phyloP scores from a whole-genome alignment of 2,888 invertebrate species.

The Hesperia comma region DNA sequence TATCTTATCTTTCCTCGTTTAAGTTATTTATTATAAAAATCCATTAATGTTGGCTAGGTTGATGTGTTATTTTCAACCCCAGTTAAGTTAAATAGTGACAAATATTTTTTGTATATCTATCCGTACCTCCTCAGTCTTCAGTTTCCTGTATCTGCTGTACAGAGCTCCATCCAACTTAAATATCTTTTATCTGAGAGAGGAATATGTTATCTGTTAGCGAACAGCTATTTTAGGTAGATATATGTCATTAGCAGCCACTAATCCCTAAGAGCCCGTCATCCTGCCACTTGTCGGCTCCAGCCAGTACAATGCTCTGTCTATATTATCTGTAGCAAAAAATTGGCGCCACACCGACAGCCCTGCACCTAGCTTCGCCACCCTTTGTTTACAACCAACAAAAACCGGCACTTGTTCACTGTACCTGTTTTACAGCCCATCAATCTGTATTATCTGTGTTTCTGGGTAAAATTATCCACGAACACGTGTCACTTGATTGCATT shows the following conservation, averaged over 20 bases:
- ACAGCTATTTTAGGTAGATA: neutral
- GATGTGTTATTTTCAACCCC: no score
- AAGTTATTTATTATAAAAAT: no score
- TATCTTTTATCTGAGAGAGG: no score
- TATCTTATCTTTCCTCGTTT: no score
- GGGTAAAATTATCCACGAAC: slow-evolving; percentile 62
- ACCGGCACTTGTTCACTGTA: slow-evolving; percentile 65
- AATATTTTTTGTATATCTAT: no score
- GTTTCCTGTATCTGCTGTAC: no score
- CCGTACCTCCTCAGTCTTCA: no score
- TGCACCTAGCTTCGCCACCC: slow-evolving; percentile 60
- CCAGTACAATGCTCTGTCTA: slow-evolving; percentile 72
- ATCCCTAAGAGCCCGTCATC: slow-evolving; percentile 49
- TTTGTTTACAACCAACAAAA: slow-evolving; percentile 48
- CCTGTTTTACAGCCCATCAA: slow-evolving; percentile 57
- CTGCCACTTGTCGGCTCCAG: slow-evolving; percentile 60
- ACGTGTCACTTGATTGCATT: slow-evolving; percentile 55
- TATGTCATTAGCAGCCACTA: slow-evolving; percentile 47
- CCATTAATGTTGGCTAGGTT: no score
- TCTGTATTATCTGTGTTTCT: slow-evolving; percentile 59
- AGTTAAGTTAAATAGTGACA: no score
- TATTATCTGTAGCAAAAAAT: slow-evolving; percentile 71
- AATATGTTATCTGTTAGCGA: neutral
- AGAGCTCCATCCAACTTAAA: no score
- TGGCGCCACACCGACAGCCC: slow-evolving; percentile 73